phyloP scores from a whole-genome alignment of 2,797 vertebrate genomes.

The Halcyon chelicuti region DNA sequence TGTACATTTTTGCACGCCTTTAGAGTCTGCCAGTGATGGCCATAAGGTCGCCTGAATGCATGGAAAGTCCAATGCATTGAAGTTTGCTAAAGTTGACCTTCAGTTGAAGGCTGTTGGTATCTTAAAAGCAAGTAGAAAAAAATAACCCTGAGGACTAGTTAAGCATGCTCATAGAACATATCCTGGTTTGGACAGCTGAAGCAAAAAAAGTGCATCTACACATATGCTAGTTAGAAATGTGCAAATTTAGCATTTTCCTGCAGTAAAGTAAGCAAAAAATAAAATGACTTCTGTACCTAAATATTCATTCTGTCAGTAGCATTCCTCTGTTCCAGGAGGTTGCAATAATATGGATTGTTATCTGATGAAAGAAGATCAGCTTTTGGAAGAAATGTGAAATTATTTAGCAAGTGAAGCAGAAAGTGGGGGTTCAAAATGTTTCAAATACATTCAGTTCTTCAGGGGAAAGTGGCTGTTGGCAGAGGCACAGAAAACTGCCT shows the following conservation, averaged over 20 bases:
- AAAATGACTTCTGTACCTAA: slow-evolving; percentile 11
- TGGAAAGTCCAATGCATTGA: background rate
- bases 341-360: slow-evolving; percentile 56
- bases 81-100: slow-evolving; percentile 34
- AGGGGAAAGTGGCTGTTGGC: slow-evolving; percentile 61
- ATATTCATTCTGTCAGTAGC: slow-evolving; percentile 59
- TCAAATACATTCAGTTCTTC: slow-evolving; percentile 67
- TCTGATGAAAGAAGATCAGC: slow-evolving; percentile 69
- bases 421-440: slow-evolving; percentile 64
- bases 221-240: slow-evolving; percentile 1
- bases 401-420: slow-evolving; percentile 76
- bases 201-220: background rate
- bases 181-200: slow-evolving; percentile 4
- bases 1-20: slow-evolving; percentile 9
- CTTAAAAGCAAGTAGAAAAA: slow-evolving; percentile 27
- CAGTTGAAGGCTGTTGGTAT: background rate
- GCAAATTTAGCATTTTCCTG: slow-evolving; percentile 33
- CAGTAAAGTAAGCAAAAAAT: slow-evolving; percentile 8
- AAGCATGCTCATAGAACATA: slow-evolving; percentile 12
- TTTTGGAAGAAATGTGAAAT: slow-evolving; percentile 74
- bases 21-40: background rate
- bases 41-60: slow-evolving; percentile 8
- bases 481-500: slow-evolving; percentile 51
- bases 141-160: slow-evolving; percentile 30
- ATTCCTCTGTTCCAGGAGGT: slow-evolving; percentile 35